phyloP scores from a whole-genome alignment of 1,140 invertebrate genomes.

The Linepithema humile region DNA sequence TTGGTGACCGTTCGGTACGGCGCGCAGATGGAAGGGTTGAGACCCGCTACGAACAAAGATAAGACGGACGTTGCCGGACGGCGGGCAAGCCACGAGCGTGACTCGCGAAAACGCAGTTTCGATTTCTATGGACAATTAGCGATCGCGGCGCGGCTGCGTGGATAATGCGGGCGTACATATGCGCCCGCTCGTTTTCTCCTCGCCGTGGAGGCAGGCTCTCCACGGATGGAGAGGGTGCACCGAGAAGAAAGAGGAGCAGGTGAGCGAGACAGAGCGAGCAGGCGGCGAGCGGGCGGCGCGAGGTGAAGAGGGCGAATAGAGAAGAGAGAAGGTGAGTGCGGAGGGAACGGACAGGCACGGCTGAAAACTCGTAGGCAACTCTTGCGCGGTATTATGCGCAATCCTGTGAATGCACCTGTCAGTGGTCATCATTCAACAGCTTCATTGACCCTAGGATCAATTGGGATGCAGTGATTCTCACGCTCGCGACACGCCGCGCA shows the following conservation, averaged over 20 bases:
- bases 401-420: slow-evolving; percentile 77
- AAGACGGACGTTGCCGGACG: background rate
- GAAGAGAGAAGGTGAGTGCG: slow-evolving; percentile 30
- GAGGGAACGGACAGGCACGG: slow-evolving; percentile 37
- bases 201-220: background rate
- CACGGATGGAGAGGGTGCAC: slow-evolving; percentile 18
- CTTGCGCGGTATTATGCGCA: slow-evolving; percentile 66
- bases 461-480: slow-evolving; percentile 78
- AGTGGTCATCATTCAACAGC: slow-evolving; percentile 79
- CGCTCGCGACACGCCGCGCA: slow-evolving; percentile 60
- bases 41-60: slow-evolving; percentile 43
- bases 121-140: slow-evolving; percentile 73
- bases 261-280: background rate
- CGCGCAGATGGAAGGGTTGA: slow-evolving; percentile 45
- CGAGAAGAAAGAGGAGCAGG: background rate
- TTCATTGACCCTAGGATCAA: slow-evolving; percentile 79
- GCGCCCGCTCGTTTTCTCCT: slow-evolving; percentile 58
- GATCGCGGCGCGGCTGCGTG: slow-evolving; percentile 36
- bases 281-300: background rate
- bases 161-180: slow-evolving; percentile 57
- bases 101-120: slow-evolving; percentile 55
- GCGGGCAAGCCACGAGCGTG: slow-evolving; percentile 35
- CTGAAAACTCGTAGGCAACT: slow-evolving; percentile 69
- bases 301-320: slow-evolving; percentile 1
- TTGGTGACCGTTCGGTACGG: slow-evolving; percentile 11